These are phyloP conservation scores for Machaerirhynchus nigripectus DNA, from an alignment of 2,113 vertebrate genomes.

Conservation along the genomic window DNA sequence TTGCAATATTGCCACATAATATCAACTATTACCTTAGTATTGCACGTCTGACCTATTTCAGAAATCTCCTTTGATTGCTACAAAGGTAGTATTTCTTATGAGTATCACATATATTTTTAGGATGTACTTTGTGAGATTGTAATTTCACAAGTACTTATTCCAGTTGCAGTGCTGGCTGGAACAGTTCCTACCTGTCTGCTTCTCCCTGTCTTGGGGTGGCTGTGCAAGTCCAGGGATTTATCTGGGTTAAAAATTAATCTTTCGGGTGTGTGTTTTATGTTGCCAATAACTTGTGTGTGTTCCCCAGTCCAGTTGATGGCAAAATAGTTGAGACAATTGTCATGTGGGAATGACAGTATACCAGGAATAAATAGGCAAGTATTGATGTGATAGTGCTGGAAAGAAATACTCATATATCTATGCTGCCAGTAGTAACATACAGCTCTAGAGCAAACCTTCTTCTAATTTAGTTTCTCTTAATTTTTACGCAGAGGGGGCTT, in stretches of 20 bases:
- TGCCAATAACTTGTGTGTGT: neutral
- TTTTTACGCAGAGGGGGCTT: neutral
- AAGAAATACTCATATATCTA: neutral
- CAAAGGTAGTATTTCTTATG: neutral
- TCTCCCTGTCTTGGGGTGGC: neutral
- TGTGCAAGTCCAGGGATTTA: neutral
- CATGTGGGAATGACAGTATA: neutral
- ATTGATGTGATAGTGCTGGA: neutral
- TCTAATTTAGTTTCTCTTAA: neutral
- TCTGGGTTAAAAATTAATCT: neutral
- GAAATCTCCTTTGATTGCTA: neutral
- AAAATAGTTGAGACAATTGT: neutral
- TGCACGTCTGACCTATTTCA: neutral
- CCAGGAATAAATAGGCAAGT: neutral
- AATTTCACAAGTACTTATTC: neutral
- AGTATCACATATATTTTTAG: neutral
- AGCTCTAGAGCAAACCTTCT: neutral
- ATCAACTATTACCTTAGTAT: neutral
- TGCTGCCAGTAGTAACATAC: neutral
- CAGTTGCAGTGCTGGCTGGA: neutral
- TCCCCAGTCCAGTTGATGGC: neutral
- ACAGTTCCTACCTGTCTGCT: neutral
- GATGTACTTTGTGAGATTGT: accelerated
- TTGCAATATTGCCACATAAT: neutral
- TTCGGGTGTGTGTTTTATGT: neutral